Conservation (phyloP, 2,888 invertebrate species). For the Dicyrtomina minuta region DNA sequence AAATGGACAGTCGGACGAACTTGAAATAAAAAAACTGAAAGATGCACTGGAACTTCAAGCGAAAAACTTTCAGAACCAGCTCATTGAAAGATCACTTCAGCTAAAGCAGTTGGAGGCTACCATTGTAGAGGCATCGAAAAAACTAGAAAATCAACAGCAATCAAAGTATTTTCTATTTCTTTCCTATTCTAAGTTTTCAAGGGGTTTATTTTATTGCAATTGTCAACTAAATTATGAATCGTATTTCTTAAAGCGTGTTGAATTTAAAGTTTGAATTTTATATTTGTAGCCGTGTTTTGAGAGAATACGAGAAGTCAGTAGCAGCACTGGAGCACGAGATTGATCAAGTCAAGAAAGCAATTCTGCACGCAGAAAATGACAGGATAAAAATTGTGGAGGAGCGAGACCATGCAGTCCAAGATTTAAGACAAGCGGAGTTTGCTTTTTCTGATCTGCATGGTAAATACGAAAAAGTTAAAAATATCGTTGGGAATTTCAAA, state of each 20-base stretch:
- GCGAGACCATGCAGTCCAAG: constrained; percentile 10
- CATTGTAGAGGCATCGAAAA: constrained; percentile 7
- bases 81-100: background rate
- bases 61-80: constrained; percentile 12
- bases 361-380: constrained; percentile 3
- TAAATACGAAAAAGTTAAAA: constrained; percentile 22
- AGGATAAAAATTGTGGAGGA: constrained; percentile 4
- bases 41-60: background rate
- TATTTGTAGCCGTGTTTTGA: constrained; percentile 1
- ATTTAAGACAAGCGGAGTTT: constrained; percentile 23
- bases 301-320: constrained; percentile 14
- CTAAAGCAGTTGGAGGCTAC: constrained; percentile 18
- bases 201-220: background rate
- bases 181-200: background rate
- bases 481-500: constrained; percentile 15
- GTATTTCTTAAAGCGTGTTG: background rate
- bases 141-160: constrained; percentile 23
- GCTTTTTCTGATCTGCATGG: constrained; percentile 33
- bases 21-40: constrained; percentile 5
- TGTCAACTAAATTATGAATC: background rate
- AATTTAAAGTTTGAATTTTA: background rate
- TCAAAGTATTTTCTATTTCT: background rate
- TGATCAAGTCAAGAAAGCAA: background rate
- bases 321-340: constrained; percentile 10
- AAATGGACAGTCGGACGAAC: background rate